These are phyloP conservation scores for Gallinago paraguaiae DNA, from an alignment of 2,113 vertebrate genomes.

Conservation along the genomic window DNA sequence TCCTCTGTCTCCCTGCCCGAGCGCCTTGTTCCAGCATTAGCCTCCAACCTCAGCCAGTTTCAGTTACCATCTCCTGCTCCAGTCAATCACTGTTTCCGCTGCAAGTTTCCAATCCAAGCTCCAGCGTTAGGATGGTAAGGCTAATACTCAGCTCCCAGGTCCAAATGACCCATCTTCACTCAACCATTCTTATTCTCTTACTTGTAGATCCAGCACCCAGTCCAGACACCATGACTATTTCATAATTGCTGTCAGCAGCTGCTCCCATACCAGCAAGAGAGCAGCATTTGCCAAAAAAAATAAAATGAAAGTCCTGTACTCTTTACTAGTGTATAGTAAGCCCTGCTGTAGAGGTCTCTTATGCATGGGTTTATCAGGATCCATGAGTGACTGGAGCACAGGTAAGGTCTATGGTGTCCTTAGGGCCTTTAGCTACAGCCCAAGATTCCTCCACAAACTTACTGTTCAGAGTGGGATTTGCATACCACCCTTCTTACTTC, in stretches of 20 bases:
- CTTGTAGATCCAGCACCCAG: neutral
- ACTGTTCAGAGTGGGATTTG: neutral
- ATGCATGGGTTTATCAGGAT: neutral
- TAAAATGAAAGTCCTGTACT: no score
- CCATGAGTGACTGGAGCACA: neutral
- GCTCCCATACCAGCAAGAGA: neutral
- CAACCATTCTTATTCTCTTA: neutral
- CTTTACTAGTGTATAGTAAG: neutral
- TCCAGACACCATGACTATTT: neutral
- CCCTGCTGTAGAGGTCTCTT: neutral
- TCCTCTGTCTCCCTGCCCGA: neutral
- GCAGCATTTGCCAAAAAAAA: neutral
- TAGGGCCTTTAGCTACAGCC: neutral
- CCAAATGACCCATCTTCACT: neutral
- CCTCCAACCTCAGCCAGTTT: neutral
- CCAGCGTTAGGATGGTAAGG: neutral
- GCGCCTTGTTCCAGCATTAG: neutral
- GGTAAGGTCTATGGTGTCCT: neutral
- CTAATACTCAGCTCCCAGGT: neutral
- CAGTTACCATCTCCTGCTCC: neutral
- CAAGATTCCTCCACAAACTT: neutral
- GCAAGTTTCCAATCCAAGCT: neutral
- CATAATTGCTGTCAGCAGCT: neutral
- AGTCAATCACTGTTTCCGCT: rapidly evolving
- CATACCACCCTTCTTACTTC: neutral